phyloP scores from a whole-genome alignment of 2,888 invertebrate genomes.

The Xanthorhoe designata region DNA sequence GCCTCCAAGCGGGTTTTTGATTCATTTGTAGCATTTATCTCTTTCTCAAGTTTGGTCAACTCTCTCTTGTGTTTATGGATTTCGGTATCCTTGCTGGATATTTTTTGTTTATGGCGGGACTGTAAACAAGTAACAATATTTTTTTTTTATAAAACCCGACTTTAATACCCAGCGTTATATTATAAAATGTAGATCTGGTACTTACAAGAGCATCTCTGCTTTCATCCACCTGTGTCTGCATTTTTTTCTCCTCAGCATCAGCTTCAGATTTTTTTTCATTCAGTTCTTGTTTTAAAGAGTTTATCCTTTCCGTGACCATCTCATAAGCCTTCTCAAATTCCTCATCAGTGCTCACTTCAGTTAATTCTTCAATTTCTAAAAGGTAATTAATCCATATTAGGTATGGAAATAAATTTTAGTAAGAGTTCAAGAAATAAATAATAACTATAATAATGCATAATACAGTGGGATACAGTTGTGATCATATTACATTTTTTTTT shows the following conservation, averaged over 20 bases:
- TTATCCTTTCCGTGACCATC: conserved; percentile 64
- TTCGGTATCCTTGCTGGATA: conserved; percentile 86
- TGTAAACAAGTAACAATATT: conserved; percentile 55
- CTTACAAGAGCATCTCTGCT: conserved; percentile 72
- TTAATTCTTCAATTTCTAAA: conserved; percentile 64
- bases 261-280: conserved; percentile 64
- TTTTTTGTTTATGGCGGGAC: conserved; percentile 88
- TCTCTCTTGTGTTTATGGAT: conserved; percentile 85
- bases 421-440: too few relatives aligned
- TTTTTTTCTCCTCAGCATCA: conserved; percentile 71
- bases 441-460: too few relatives aligned
- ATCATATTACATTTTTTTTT: too few relatives aligned
- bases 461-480: too few relatives aligned
- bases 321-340: conserved; percentile 65
- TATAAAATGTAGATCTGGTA: too few relatives aligned
- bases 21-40: conserved; percentile 86
- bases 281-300: conserved; percentile 62
- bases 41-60: conserved; percentile 78
- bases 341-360: conserved; percentile 62
- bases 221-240: conserved; percentile 71
- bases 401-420: too few relatives aligned
- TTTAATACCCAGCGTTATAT: too few relatives aligned
- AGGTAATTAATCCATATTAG: conserved; percentile 5
- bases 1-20: conserved; percentile 84
- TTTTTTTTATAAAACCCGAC: neutral